Conservation (phyloP, 2,113 vertebrate genomes). For the Tamias sibiricus region DNA sequence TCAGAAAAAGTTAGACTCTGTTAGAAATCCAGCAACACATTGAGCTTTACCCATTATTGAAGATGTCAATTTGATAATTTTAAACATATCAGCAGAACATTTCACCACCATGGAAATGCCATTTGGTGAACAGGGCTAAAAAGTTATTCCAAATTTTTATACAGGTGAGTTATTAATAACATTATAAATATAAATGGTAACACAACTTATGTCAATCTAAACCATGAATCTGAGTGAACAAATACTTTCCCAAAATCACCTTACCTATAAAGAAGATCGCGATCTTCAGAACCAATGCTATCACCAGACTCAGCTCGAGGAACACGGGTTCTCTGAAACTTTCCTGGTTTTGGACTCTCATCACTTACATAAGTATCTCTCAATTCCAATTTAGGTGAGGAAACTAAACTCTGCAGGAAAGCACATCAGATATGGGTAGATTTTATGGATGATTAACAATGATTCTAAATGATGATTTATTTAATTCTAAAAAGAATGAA, state of each 20-base stretch:
- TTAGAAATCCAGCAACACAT: neutral
- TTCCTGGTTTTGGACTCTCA: constrained; percentile 85
- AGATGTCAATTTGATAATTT: neutral
- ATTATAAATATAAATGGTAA: neutral
- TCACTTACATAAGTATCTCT: constrained; percentile 85
- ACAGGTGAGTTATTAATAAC: neutral
- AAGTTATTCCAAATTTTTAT: neutral
- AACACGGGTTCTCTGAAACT: constrained; percentile 89
- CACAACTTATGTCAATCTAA: neutral
- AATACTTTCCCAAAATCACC: neutral
- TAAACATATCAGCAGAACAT: neutral
- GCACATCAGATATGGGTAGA: neutral
- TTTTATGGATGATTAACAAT: neutral
- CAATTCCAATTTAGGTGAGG: constrained; percentile 88
- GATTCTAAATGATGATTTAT: neutral
- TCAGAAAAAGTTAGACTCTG: constrained; percentile 50
- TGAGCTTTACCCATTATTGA: neutral
- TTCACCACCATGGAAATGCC: neutral
- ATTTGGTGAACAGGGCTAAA: neutral
- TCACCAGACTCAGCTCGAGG: constrained; percentile 88
- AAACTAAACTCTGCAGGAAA: constrained; percentile 82
- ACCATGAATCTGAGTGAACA: neutral
- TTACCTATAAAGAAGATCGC: constrained; percentile 94
- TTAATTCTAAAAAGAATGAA: constrained; percentile 37
- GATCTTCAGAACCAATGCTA: constrained; percentile 88